Conservation (phyloP, 2,888 invertebrate genomes). For the Cataglyphis rosenhaueri region DNA sequence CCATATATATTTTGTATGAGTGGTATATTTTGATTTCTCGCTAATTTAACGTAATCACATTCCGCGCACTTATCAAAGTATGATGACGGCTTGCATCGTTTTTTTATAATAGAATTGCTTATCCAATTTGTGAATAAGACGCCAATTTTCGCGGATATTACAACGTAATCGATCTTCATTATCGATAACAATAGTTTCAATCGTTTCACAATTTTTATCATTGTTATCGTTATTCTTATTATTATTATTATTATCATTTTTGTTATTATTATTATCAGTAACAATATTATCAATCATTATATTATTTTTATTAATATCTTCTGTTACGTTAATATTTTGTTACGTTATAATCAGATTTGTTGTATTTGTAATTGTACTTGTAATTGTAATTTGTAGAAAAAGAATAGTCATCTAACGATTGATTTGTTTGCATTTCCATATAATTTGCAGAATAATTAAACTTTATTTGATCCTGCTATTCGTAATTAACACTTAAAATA, state of each 20-base stretch:
- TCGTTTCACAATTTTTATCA: constrained; percentile 21
- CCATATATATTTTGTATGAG: background rate
- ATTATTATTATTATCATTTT: too few relatives aligned
- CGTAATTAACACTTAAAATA: constrained; percentile 6
- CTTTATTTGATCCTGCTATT: background rate
- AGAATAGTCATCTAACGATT: background rate
- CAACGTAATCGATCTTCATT: constrained; percentile 17
- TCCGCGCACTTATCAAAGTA: background rate
- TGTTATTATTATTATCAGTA: background rate
- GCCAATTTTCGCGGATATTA: background rate
- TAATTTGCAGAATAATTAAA: background rate
- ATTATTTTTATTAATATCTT: background rate
- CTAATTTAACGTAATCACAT: background rate
- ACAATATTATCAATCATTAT: background rate
- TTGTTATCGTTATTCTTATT: background rate
- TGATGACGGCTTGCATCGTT: background rate
- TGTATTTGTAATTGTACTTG: background rate
- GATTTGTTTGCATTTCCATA: background rate
- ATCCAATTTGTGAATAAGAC: background rate
- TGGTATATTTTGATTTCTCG: background rate
- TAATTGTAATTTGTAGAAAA: too few relatives aligned
- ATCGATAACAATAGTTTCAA: constrained; percentile 7
- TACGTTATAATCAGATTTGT: background rate
- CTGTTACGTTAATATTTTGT: background rate
- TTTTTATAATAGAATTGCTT: background rate